Conservation (phyloP, 2,888 invertebrate species). For the Agrochola circellaris region DNA sequence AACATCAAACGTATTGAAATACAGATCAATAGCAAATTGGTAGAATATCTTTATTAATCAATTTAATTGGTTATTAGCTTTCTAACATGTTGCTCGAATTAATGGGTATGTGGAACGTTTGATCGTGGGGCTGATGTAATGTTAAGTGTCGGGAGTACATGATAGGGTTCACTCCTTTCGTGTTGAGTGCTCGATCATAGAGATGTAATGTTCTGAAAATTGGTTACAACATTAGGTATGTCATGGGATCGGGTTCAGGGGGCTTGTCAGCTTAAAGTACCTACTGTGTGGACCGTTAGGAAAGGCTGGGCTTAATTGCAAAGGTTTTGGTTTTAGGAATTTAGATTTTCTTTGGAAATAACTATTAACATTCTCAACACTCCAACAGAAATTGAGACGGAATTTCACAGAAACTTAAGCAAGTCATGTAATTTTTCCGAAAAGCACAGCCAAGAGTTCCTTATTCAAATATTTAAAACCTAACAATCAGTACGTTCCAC, state of each 20-base stretch:
- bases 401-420: background rate
- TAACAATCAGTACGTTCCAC: conserved; percentile 45
- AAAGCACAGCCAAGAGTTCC: background rate
- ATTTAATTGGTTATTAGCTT: conserved; percentile 89
- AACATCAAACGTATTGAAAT: conserved; percentile 84
- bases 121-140: conserved; percentile 71
- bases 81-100: conserved; percentile 80
- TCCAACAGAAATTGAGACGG: background rate
- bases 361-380: background rate
- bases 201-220: conserved; percentile 62
- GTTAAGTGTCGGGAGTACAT: conserved; percentile 57
- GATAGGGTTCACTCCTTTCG: conserved; percentile 52
- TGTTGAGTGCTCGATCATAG: conserved; percentile 68
- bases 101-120: conserved; percentile 85
- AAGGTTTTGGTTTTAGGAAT: background rate
- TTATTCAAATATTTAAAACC: conserved; percentile 35
- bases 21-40: conserved; percentile 83
- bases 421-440: background rate
- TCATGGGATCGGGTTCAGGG: background rate
- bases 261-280: background rate
- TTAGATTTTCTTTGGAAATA: background rate
- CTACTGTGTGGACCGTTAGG: background rate
- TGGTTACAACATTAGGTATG: conserved; percentile 34
- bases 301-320: background rate
- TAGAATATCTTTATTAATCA: conserved; percentile 88